Conservation (phyloP, 2,888 invertebrate genomes). For the Eilema caniola region DNA sequence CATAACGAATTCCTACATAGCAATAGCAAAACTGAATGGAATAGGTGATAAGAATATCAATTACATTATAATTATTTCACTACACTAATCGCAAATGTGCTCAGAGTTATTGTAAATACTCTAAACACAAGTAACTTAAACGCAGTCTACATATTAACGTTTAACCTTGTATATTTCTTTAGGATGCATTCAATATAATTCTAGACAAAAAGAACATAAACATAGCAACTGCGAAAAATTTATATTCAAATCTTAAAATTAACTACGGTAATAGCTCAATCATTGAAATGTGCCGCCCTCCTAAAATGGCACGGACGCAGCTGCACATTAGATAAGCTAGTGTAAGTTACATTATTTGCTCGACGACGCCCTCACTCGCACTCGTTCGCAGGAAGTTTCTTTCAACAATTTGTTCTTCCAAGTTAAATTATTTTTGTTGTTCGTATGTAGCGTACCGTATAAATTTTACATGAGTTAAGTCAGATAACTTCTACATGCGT, state of each 20-base stretch:
- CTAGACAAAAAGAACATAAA: too few species aligned
- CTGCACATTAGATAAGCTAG: constrained; percentile 73
- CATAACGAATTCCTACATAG: too few species aligned
- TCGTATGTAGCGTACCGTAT: constrained; percentile 21
- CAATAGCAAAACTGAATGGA: too few species aligned
- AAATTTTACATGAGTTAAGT: constrained; percentile 35
- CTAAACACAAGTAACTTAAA: too few species aligned
- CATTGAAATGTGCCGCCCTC: constrained; percentile 63
- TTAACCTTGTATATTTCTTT: too few species aligned
- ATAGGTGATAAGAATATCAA: too few species aligned
- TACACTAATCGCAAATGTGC: too few species aligned
- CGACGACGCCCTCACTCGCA: constrained; percentile 28
- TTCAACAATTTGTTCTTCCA: constrained; percentile 22
- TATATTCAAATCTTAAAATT: neutral
- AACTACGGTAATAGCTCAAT: constrained; percentile 50
- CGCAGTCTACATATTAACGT: too few species aligned
- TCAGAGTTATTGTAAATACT: too few species aligned
- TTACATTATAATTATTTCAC: too few species aligned
- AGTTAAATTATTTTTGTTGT: constrained; percentile 37
- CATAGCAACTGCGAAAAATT: neutral
- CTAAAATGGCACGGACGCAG: constrained; percentile 73
- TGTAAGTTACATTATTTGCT: constrained; percentile 44
- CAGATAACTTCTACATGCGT: constrained; percentile 27
- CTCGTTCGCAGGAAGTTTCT: constrained; percentile 20
- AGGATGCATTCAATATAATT: too few species aligned